Evolutionary conservation across 2,888 invertebrate genomes (phyloP).

Genomic region (Apamea anceps): DNA sequence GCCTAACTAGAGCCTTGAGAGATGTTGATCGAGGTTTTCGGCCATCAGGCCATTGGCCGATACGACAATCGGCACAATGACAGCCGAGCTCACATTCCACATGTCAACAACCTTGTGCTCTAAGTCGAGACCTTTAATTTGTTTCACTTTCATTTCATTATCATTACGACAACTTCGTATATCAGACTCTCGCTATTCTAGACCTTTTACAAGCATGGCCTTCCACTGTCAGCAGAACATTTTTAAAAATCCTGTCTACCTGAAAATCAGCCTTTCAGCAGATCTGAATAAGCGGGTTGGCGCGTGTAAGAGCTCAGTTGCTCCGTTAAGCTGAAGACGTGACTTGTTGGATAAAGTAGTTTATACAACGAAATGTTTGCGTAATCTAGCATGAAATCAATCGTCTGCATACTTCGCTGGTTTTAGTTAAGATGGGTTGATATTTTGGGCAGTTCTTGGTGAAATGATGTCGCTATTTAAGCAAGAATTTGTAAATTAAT

Average conservation of each 20-base stretch:
- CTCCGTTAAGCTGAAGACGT: not conserved
- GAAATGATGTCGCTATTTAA: not conserved
- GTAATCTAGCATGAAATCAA: conserved; percentile 15
- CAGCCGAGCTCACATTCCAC: too few species aligned
- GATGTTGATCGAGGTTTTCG: too few species aligned
- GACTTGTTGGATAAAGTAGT: conserved; percentile 1
- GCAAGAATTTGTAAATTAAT: too few species aligned
- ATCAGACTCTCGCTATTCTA: not conserved
- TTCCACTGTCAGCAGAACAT: not conserved
- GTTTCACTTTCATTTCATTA: too few species aligned
- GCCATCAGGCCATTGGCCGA: too few species aligned
- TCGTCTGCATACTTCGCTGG: not conserved
- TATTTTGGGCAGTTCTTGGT: not conserved
- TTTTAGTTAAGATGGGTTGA: not conserved
- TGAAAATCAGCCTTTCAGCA: conserved; percentile 18
- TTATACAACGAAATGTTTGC: not conserved
- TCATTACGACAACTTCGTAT: not conserved
- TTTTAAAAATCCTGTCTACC: conserved; percentile 8
- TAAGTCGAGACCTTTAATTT: too few species aligned
- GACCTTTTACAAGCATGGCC: not conserved
- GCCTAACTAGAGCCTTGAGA: too few species aligned
- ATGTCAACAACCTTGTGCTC: too few species aligned
- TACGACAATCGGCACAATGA: too few species aligned
- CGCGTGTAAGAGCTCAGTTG: not conserved
- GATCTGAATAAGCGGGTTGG: conserved; percentile 37